Conservation (phyloP, 2,113 vertebrate species). For the Petroica traversi region DNA sequence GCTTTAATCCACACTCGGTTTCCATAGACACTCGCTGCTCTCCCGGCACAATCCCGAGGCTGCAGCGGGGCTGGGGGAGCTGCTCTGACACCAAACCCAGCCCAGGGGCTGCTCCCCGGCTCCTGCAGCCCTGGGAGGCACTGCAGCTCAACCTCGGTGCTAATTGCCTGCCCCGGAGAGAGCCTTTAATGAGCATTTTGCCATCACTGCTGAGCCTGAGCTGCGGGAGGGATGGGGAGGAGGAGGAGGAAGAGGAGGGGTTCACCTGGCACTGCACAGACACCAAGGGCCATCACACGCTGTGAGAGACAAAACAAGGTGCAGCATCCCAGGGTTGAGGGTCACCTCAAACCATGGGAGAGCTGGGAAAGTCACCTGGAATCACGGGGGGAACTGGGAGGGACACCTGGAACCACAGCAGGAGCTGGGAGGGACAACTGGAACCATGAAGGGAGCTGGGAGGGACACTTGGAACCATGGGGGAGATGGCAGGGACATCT, state of each 20-base stretch:
- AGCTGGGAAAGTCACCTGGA: background rate
- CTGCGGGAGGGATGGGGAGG: background rate
- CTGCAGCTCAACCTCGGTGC: background rate
- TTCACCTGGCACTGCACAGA: background rate
- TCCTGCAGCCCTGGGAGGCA: background rate
- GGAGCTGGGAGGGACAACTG: background rate
- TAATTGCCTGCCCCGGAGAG: background rate
- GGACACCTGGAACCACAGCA: background rate
- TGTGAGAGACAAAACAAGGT: background rate
- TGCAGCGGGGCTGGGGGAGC: background rate
- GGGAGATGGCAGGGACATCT: background rate
- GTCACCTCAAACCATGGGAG: too few relatives aligned
- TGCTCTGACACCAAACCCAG: background rate
- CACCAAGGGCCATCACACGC: background rate
- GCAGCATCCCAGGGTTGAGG: background rate
- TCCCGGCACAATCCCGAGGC: background rate
- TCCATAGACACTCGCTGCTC: slow-evolving; percentile 30
- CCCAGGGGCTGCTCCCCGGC: background rate
- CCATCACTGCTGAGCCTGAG: background rate
- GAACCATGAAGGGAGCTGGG: rapidly evolving
- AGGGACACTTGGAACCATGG: background rate
- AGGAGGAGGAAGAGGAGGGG: background rate
- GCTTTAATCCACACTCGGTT: slow-evolving; percentile 12
- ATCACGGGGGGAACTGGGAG: background rate
- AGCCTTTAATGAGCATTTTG: background rate